Conservation (phyloP, 2,113 vertebrate genomes). For the Ptyas mucosa region DNA sequence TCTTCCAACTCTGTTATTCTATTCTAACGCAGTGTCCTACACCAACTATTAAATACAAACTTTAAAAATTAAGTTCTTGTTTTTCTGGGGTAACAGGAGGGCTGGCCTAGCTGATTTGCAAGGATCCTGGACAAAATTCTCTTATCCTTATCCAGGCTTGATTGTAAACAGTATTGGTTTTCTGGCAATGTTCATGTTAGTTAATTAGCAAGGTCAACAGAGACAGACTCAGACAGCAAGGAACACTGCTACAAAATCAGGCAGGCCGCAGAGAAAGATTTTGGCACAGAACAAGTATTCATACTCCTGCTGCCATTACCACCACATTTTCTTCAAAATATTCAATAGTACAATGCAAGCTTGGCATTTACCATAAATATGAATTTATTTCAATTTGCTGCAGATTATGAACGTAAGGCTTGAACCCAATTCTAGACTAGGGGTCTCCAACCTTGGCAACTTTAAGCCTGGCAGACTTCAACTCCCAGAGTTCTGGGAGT, state of each 20-base stretch:
- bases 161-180: neutral
- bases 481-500: too few relatives aligned
- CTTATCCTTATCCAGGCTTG: neutral
- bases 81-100: neutral
- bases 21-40: neutral
- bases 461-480: too few relatives aligned
- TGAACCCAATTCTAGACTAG: neutral
- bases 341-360: neutral
- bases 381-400: neutral
- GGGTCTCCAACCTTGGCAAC: too few relatives aligned
- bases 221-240: neutral
- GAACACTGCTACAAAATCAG: neutral
- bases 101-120: neutral
- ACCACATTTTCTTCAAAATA: neutral
- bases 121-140: neutral
- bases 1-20: too few relatives aligned
- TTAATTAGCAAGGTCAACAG: neutral
- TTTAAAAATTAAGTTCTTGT: neutral
- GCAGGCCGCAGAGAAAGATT: neutral
- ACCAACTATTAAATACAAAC: neutral
- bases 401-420: neutral
- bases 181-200: neutral
- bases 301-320: neutral
- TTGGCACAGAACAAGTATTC: neutral
- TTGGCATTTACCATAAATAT: neutral